Evolutionary conservation across 2,888 invertebrate genomes (phyloP).

Genomic region (Augiades crinisus): DNA sequence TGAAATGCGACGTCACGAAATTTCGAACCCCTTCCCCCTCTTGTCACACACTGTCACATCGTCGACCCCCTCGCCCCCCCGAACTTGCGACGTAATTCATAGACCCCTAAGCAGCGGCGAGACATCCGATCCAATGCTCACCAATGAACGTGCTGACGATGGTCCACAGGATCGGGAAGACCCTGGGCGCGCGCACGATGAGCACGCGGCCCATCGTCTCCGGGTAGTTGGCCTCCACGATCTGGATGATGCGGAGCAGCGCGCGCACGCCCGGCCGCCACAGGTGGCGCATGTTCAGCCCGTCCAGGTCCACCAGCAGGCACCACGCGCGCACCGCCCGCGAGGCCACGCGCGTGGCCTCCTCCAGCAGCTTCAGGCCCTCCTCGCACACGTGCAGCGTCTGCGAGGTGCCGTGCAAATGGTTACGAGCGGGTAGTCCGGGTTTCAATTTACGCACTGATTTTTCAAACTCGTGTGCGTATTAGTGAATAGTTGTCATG

Average conservation of each 20-base stretch:
- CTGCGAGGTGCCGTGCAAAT: conserved; percentile 65
- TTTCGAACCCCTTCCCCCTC: too few relatives aligned
- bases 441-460: too few relatives aligned
- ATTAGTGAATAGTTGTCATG: too few relatives aligned
- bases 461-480: too few relatives aligned
- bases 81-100: too few relatives aligned
- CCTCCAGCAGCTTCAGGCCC: conserved; percentile 92
- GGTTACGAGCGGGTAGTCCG: too few relatives aligned
- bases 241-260: conserved; percentile 82
- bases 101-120: too few relatives aligned
- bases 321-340: conserved; percentile 95
- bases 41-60: too few relatives aligned
- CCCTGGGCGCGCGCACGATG: conserved; percentile 94
- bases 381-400: conserved; percentile 95
- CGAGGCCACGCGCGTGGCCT: conserved; percentile 90
- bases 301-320: conserved; percentile 94
- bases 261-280: conserved; percentile 96
- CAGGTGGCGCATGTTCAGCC: conserved; percentile 96
- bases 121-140: conserved; percentile 49
- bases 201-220: conserved; percentile 96
- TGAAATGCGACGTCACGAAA: too few relatives aligned
- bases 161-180: conserved; percentile 98
- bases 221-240: conserved; percentile 96
- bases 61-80: too few relatives aligned
- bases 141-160: conserved; percentile 96